Conservation (phyloP, 2,113 vertebrate species). For the Connochaetes taurinus region DNA sequence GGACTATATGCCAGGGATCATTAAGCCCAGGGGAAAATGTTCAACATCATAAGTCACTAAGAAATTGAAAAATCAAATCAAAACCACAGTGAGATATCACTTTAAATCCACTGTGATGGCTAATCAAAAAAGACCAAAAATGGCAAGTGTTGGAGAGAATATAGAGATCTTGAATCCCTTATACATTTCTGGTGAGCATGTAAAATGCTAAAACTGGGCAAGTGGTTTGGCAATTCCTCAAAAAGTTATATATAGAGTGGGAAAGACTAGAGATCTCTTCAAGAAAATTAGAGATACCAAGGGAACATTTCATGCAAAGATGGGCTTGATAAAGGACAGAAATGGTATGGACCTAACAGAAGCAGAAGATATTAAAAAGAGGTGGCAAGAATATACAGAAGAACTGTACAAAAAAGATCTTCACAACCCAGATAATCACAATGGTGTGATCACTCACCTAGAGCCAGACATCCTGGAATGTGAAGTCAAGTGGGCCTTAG, state of each 20-base stretch:
- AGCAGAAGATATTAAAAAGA: no score
- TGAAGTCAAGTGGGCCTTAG: no score
- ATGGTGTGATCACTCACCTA: no score
- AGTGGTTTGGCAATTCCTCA: not conserved
- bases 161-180: not conserved
- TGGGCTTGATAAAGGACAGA: no score
- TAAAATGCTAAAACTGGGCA: not conserved
- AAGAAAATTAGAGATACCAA: no score
- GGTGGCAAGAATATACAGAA: no score
- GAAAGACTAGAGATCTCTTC: no score
- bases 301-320: no score
- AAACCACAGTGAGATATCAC: not conserved
- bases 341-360: no score
- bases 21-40: not conserved
- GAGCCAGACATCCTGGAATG: no score
- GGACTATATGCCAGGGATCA: not conserved
- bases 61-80: not conserved
- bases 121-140: not conserved
- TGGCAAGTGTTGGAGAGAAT: not conserved
- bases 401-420: no score
- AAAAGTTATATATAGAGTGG: not conserved
- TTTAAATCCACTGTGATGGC: not conserved
- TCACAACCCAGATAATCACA: rapidly evolving
- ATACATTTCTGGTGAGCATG: not conserved
- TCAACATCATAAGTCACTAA: not conserved